Base-by-base conservation (phyloP, 2,113 vertebrate genomes). In the Callithrix jacchus region DNA sequence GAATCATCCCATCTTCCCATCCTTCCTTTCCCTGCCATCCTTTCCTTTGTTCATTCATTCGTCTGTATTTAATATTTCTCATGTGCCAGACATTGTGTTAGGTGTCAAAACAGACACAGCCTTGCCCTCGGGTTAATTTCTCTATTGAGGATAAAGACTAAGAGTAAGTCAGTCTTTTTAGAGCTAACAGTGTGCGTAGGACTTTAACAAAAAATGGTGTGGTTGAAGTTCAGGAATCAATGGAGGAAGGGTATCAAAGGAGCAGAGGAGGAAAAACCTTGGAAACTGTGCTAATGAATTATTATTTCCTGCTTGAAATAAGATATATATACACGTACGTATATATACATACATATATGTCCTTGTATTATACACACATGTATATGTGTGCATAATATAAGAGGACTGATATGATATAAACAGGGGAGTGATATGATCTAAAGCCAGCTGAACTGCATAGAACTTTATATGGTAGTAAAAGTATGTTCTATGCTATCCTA, bases 251-350 rank as follows among this genome's bases (percentile, higher is more conserved):
- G 5, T 40, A 37, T 27, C 45, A 84, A 8, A 16, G 27, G 90
- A 52, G 16, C 16, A 52, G 52, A 52, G 52, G 5, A 52, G 52
- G 52, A 52, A 52, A 52, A 52, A 6, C 52, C 4, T 32, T 58
- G 23, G 12, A 56, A 7, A 66, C 1, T 0, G 1, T 23, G 45
- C 16, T 80, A 10, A 20, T 18, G 30, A n/a, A 20, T n/a, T 47
- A 23, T 17, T 56, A 76, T 87, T 91, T 23, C 52, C 27, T 37
- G 16, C 52, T 52, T 52, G 52, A 52, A 17, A 52, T 52, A 52
- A 52, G 52, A 17, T 52, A 52, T 52, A 52, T 52, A 52, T 52
- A 52, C 16, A 52, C 5, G 1, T 52, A 52, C 5, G 1, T 17
- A 52, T 52, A 52, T 17, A 17, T 52, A 17, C 52, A 52, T 52